Evolutionary conservation across 1,140 invertebrate species (phyloP).

Genomic region (Propsilocerus akamusi): DNA sequence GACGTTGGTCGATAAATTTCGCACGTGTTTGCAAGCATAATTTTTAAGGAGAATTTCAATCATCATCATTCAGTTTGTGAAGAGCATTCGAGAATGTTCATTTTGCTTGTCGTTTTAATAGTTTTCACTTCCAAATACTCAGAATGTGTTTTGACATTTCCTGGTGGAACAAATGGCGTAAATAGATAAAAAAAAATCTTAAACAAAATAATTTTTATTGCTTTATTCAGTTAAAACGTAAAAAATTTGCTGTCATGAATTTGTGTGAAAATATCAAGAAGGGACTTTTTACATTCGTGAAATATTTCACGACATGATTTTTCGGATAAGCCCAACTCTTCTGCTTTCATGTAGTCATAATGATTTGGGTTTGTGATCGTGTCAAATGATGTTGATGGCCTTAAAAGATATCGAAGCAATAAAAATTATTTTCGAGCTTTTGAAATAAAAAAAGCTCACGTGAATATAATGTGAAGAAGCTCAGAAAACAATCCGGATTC

Average conservation of each 20-base stretch:
- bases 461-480: slow-evolving; percentile 46
- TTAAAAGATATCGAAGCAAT: slow-evolving; percentile 12
- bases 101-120: no score
- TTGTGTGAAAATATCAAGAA: slow-evolving; percentile 38
- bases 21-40: no score
- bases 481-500: slow-evolving; percentile 45
- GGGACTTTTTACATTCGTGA: slow-evolving; percentile 38
- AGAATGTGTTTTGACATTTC: no score
- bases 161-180: no score
- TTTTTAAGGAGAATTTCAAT: no score
- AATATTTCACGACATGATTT: slow-evolving; percentile 35
- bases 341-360: slow-evolving; percentile 48
- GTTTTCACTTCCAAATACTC: no score
- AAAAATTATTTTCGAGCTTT: background rate
- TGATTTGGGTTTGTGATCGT: slow-evolving; percentile 37
- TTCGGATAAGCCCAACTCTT: slow-evolving; percentile 33
- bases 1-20: no score
- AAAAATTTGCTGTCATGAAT: slow-evolving; percentile 16
- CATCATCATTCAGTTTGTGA: no score
- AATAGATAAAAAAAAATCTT: no score
- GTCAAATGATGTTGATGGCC: slow-evolving; percentile 43
- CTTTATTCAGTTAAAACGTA: slow-evolving; percentile 16
- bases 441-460: slow-evolving; percentile 28
- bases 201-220: no score
- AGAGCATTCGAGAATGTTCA: no score